These are phyloP conservation scores for Todiramphus saurophagus DNA, from an alignment of 2,113 vertebrate species.

Conservation along the genomic window DNA sequence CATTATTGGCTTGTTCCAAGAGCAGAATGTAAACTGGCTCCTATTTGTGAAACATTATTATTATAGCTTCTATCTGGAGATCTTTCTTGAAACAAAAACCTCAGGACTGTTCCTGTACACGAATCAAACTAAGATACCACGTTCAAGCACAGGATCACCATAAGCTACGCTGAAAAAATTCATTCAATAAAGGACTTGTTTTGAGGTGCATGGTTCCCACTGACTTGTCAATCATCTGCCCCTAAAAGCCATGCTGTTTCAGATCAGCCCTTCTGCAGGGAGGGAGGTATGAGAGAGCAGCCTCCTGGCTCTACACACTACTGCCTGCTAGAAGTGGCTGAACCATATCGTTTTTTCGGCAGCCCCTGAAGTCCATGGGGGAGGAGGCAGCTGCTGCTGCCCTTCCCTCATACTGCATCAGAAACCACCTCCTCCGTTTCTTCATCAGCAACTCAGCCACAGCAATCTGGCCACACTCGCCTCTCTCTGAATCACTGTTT, in stretches of 20 bases:
- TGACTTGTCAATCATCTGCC: not conserved
- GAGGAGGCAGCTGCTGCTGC: not conserved
- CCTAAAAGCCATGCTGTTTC: not conserved
- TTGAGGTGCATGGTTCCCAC: not conserved
- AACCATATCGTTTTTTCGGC: not conserved
- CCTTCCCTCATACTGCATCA: not conserved
- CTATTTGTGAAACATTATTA: conserved; percentile 52
- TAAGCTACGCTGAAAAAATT: not conserved
- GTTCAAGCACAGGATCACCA: not conserved
- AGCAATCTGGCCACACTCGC: not conserved
- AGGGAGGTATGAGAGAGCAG: not conserved
- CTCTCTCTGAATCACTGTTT: not conserved
- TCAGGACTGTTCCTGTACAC: conserved; percentile 8
- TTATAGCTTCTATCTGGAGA: conserved; percentile 49
- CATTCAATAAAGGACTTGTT: not conserved
- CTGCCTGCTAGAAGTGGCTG: not conserved
- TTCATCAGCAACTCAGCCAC: not conserved
- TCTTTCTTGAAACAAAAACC: conserved; percentile 37
- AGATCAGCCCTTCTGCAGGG: not conserved
- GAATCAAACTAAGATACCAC: not conserved
- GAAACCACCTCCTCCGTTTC: not conserved
- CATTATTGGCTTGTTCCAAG: conserved; percentile 64
- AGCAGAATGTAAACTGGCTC: conserved; percentile 60
- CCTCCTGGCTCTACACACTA: not conserved
- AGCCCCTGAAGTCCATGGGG: accelerated